Conservation (phyloP, 2,888 invertebrate genomes). For the Brachycybe producta region DNA sequence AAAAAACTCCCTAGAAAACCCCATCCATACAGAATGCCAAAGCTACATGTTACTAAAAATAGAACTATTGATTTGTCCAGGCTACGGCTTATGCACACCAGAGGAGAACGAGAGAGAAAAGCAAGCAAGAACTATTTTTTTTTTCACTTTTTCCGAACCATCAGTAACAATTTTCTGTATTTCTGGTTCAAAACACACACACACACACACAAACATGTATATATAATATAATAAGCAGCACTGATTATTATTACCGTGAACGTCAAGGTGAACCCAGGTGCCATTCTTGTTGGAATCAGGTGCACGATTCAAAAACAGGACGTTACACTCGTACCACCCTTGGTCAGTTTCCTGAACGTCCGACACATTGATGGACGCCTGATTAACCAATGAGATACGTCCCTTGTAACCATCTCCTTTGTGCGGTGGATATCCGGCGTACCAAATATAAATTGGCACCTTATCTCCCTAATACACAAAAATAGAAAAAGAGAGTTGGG, state of each 20-base stretch:
- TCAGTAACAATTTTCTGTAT: no score
- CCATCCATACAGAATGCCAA: slow-evolving; percentile 15
- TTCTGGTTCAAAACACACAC: no score
- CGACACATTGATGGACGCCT: slow-evolving; percentile 88
- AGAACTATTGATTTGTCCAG: slow-evolving; percentile 16
- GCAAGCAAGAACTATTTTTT: no score
- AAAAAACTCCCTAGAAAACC: no score
- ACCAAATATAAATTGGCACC: slow-evolving; percentile 95
- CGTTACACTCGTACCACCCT: slow-evolving; percentile 92
- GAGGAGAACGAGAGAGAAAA: no score
- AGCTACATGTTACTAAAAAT: slow-evolving; percentile 16
- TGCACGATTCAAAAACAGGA: slow-evolving; percentile 88
- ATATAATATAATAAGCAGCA: no score
- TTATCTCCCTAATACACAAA: slow-evolving; percentile 12
- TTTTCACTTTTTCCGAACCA: no score
- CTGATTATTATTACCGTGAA: slow-evolving; percentile 87
- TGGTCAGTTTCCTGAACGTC: slow-evolving; percentile 84
- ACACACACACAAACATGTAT: no score
- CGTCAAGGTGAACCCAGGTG: slow-evolving; percentile 95
- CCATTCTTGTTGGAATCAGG: slow-evolving; percentile 77
- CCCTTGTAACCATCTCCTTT: slow-evolving; percentile 89
- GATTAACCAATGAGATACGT: slow-evolving; percentile 74
- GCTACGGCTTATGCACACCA: no score
- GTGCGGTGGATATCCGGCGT: slow-evolving; percentile 93
- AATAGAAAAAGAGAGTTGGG: not conserved